Evolutionary conservation across 2,113 vertebrate genomes (phyloP).

Genomic region (Acrocephalus kingi): DNA sequence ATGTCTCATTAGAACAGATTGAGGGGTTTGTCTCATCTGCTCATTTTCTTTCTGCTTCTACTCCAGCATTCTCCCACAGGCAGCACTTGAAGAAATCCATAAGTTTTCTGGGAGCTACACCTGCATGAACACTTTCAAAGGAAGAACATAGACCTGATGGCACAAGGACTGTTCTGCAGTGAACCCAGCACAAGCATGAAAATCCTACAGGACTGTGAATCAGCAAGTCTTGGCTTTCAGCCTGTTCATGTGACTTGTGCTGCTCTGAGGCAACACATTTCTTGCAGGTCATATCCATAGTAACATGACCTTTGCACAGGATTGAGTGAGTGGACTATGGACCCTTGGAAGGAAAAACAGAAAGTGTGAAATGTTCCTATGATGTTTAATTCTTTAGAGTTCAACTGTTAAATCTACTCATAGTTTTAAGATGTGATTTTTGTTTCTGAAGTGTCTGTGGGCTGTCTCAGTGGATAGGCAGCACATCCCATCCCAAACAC

Average conservation of each 20-base stretch:
- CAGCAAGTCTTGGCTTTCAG: slow-evolving; percentile 33
- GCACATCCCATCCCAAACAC: background rate
- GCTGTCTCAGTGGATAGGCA: background rate
- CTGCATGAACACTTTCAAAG: slow-evolving; percentile 99
- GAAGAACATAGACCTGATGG: slow-evolving; percentile 81
- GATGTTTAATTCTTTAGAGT: slow-evolving; percentile 67
- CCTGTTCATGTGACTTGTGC: slow-evolving; percentile 37
- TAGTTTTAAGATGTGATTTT: slow-evolving; percentile 58
- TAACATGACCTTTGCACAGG: slow-evolving; percentile 73
- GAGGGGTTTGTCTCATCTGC: background rate
- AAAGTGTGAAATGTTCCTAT: slow-evolving; percentile 43
- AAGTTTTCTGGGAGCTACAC: slow-evolving; percentile 95
- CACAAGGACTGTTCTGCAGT: background rate
- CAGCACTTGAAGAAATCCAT: slow-evolving; percentile 96
- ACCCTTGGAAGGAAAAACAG: slow-evolving; percentile 57
- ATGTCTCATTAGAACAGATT: background rate
- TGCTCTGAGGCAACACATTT: slow-evolving; percentile 37
- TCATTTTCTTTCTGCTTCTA: background rate
- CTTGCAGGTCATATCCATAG: slow-evolving; percentile 59
- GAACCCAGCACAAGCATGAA: slow-evolving; percentile 11
- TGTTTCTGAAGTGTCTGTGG: slow-evolving; percentile 14
- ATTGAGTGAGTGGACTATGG: slow-evolving; percentile 49
- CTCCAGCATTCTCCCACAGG: slow-evolving; percentile 91
- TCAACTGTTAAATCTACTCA: slow-evolving; percentile 54
- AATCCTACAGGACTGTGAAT: slow-evolving; percentile 47